Evolutionary conservation across 23 tunicate species (phyloP).

Genomic region (Halocynthia aurantium): DNA sequence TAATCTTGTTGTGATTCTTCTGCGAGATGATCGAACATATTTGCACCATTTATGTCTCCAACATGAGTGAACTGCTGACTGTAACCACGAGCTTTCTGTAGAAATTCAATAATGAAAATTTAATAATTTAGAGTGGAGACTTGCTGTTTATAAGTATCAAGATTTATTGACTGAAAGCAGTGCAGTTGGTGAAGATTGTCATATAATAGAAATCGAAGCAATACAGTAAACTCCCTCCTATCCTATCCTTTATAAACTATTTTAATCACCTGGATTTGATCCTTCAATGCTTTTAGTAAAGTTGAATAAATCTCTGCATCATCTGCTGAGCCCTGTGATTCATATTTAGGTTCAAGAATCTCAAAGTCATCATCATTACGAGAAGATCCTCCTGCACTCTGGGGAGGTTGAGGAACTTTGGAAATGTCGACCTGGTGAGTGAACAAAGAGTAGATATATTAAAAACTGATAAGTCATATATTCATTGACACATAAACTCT

Average conservation of each 20-base stretch:
- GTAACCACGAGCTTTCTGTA: conserved; percentile 85
- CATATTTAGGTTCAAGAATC: conserved; percentile 27
- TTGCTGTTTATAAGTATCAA: too few relatives aligned
- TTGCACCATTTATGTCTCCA: conserved; percentile 73
- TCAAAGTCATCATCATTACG: conserved; percentile 40
- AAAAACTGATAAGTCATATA: too few relatives aligned
- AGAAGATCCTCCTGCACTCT: not conserved
- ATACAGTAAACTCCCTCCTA: too few relatives aligned
- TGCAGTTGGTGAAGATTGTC: too few relatives aligned
- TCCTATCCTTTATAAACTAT: too few relatives aligned
- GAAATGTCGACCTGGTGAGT: conserved; percentile 63
- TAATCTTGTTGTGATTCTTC: conserved; percentile 63
- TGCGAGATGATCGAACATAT: conserved; percentile 65
- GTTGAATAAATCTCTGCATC: conserved; percentile 62
- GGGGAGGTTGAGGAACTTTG: conserved; percentile 79
- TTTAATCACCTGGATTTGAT: conserved; percentile 61
- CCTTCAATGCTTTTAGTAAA: conserved; percentile 34
- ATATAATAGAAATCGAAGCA: too few relatives aligned
- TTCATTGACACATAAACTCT: too few relatives aligned
- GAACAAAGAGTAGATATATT: too few relatives aligned
- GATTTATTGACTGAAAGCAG: too few relatives aligned
- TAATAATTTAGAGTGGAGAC: not conserved
- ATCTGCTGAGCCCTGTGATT: conserved; percentile 42
- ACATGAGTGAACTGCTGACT: conserved; percentile 81
- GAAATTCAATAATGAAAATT: not conserved